phyloP scores from a whole-genome alignment of 2,113 vertebrate species.

The Athene cunicularia region DNA sequence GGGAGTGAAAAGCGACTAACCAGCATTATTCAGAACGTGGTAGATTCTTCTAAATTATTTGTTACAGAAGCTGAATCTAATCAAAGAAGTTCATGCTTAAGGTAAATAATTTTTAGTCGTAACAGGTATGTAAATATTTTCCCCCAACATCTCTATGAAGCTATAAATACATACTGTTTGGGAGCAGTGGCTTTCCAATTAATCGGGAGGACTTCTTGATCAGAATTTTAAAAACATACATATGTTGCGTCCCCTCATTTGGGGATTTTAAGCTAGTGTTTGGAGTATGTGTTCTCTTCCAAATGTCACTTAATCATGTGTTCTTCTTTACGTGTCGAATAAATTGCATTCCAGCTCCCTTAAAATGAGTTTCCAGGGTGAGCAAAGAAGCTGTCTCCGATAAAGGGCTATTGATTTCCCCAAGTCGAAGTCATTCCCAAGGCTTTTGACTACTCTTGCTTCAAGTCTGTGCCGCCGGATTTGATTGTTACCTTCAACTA shows the following conservation, averaged over 20 bases:
- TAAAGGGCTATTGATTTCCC: not conserved
- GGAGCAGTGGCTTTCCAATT: not conserved
- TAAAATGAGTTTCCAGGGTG: not conserved
- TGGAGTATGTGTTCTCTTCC: not conserved
- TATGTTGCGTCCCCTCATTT: not conserved
- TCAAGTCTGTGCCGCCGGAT: not conserved
- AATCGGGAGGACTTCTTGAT: not conserved
- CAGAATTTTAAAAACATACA: not conserved
- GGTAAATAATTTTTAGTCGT: not conserved
- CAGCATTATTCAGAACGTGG: not conserved
- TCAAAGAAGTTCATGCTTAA: not conserved
- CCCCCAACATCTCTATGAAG: not conserved
- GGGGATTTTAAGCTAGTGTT: not conserved
- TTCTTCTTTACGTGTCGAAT: not conserved
- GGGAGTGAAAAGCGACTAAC: not conserved
- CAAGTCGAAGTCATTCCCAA: not conserved
- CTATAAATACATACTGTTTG: not conserved
- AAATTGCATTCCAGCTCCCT: not conserved
- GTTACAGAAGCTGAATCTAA: not conserved
- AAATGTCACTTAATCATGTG: not conserved
- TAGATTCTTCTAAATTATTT: not conserved
- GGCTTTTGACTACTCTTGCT: not conserved
- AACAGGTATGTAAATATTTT: not conserved
- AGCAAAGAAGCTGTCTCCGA: not conserved
- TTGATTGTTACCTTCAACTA: not conserved